Base-by-base conservation (phyloP, 2,888 invertebrate species). In the Melinaea marsaeus region DNA sequence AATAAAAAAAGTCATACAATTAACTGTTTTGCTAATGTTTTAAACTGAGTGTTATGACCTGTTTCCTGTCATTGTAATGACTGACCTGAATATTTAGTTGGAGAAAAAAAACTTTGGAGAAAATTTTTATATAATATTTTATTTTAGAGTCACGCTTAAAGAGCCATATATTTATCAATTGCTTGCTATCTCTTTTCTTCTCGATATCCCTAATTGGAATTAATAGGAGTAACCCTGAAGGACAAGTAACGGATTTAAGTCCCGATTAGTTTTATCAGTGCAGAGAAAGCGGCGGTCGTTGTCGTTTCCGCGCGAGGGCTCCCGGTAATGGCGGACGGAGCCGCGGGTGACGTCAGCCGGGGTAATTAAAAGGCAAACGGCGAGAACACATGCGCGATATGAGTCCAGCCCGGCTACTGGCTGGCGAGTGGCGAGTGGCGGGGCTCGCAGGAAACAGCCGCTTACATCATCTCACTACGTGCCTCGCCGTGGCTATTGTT, bases 301-400 rank as follows among this genome's bases (percentile, higher is more conserved):
- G 88, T 88, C 88, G 85, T 89, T 88, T 89, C 86, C 88, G 86
- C 90, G 85, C 86, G 85, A 88, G 78, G 86, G 88, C 86, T 75
- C 76, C 77, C 80, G 71, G 79, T 90, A 88, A 89, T 88, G 83
- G 84, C 83, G 75, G 79, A 73, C 71, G 75, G 64, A 69, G 77
- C 83, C 79, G 76, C 78, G 73, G 74, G 72, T 90, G 89, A 89
- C 88, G 89, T 90, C 88, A 89, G 72, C 74, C 70, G 71, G 72
- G 79, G 80, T 87, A 88, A 88, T 90, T 88, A 89, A 80, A 80
- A 85, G 74, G 84, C 86, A 80, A 68, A 76, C 80, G 11, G 74
- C 79, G 42, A 75, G 81, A 76, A 81, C 80, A 79, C 69, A 79
- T 80, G 79, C 32, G 51, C 22, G 32, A 42, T 42, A 42, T 79